Evolutionary conservation across 2,797 vertebrate genomes (phyloP), one percentile per base, ranked within the genome.

Genomic region (Sorex maritimensis): DNA sequence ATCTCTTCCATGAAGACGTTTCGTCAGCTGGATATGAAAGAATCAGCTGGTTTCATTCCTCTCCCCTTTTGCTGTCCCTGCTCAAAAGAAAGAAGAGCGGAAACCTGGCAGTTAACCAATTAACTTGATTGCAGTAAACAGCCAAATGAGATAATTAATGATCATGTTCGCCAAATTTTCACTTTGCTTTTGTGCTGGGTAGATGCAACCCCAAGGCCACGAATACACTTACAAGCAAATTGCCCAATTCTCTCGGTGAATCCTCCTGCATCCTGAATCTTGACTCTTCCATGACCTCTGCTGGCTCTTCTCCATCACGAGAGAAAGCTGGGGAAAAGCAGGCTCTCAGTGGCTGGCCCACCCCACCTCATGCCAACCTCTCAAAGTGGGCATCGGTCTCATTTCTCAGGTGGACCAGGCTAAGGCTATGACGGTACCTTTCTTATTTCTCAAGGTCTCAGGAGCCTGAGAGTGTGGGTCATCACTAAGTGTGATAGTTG

Each of bases 101-200:
- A 83, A 92, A 81, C 38, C 75, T 94, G 90, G 86, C 86, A 90
- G 85, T 55, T 85, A 90, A 92, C 88, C 92, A 88, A 74, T 78
- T 61, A 78, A 88, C 77, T 81, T 85, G 94, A 89, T 93, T 86
- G 92, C 69, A 75, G 74, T 90, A 86, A 93, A 92, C 61, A 82
- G 72, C 58, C 82, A 86, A 83, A 93, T 90, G 75, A 88, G 88
- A 90, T 90, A 81, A 92, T 93, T 88, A 93, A 93, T 93, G 72
- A 86, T 83, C 86, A 68, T 5, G 84, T 95, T 92, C 79, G 83
- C 95, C 95, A 95, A 78, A 90, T 90, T 94, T 83, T 92, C 81
- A 81, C 86, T 88, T 88, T 46, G 7, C 23, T 41, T 94, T 78
- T 72, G 71, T 72, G n/a, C 75, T 95, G 82, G 63, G 41, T 86